phyloP scores from a whole-genome alignment of 2,113 vertebrate species.

The Tachysurus fulvidraco region DNA sequence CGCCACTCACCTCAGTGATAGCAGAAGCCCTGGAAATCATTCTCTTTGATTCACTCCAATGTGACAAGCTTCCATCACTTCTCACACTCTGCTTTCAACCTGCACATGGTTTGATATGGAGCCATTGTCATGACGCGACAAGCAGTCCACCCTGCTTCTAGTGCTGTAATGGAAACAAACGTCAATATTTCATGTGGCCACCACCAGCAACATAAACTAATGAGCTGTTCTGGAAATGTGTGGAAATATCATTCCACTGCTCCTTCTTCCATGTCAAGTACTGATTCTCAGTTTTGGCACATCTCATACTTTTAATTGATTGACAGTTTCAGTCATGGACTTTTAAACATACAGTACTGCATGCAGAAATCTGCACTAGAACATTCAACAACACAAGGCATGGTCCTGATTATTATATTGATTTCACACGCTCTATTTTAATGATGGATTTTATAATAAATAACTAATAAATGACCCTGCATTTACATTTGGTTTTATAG shows the following conservation, averaged over 20 bases:
- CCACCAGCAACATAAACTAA: constrained; percentile 30
- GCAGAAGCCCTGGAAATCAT: constrained; percentile 47
- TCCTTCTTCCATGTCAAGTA: background rate
- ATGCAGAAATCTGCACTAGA: background rate
- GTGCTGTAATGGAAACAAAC: constrained; percentile 39
- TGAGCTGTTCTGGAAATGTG: background rate
- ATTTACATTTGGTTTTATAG: background rate
- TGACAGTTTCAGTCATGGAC: background rate
- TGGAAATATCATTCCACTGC: background rate
- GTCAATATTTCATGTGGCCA: constrained; percentile 48
- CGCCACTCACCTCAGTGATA: constrained; percentile 56
- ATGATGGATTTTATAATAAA: background rate
- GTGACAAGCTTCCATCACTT: constrained; percentile 50
- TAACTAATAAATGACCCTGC: background rate
- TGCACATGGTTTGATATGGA: constrained; percentile 47
- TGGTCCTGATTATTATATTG: background rate
- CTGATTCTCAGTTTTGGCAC: background rate
- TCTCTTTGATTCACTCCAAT: constrained; percentile 55
- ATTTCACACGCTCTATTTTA: background rate
- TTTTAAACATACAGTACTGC: background rate
- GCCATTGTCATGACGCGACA: constrained; percentile 44
- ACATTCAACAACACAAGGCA: background rate
- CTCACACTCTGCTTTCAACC: constrained; percentile 45
- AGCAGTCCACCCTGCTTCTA: constrained; percentile 34
- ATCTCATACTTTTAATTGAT: constrained; percentile 18